Base-by-base conservation (phyloP, 2,888 invertebrate genomes). In the Eupithecia dodoneata region DNA sequence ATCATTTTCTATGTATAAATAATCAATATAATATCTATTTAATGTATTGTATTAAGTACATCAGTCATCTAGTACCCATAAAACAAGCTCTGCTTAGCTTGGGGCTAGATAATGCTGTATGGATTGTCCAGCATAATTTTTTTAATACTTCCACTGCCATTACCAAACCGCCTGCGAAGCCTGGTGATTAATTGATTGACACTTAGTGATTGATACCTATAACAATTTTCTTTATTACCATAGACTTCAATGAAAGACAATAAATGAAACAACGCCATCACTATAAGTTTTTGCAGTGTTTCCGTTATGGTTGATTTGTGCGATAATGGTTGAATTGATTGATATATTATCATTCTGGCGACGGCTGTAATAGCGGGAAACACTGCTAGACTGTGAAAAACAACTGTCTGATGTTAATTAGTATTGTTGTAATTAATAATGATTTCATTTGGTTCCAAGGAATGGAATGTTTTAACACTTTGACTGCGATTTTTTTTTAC, bases 361-460 rank as follows among this genome's bases (percentile, higher is more conserved):
- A 76, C 70, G 76, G 75, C 65, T 77, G 69, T 80, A 79, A 74
- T 76, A 76, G 78, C 75, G 77, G 80, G 79, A 80, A 82, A 79
- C 76, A 67, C 70, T 78, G 41, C 47, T 72, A 75, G 69, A 71
- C 70, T 7, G 4, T 44, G 74, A 79, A 81, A 80, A 82, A 81
- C 69, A 65, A 72, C 76, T 75, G 75, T 59, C 59, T 74, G 77
- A 75, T 47, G 52, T 52, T 52, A n/a, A n/a, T 55, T 55, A 7
- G 10, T 18, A 59, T 15, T 59, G 18, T 10, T 30, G 63, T 74
- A 41, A 66, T 66, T 47, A 65, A 73, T 42, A 15, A 15, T 66
- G 6, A 49, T 12, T 70, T 47, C 6, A 49, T 49, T 70, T 44
- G 69, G 18, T 9, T 44, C 10, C 45, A 49, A 12, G 4, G 63